Evolutionary conservation across 2,113 vertebrate species (phyloP).

Genomic region (Bubo blakistoni): DNA sequence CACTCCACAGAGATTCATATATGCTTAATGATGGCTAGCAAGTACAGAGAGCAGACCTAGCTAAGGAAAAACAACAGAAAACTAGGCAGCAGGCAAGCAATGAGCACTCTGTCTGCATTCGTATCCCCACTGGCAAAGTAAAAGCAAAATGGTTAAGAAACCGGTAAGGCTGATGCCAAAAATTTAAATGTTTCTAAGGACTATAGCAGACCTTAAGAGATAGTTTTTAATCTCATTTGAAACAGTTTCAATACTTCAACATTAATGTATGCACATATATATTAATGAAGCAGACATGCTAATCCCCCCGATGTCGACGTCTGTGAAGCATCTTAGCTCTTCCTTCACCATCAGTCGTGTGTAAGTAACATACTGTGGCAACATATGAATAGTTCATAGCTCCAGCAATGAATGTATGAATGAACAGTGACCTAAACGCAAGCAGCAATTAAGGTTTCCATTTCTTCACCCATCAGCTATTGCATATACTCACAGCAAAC

Average conservation of each 20-base stretch:
- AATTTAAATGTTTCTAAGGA: conserved; percentile 36
- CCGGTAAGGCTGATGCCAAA: background rate
- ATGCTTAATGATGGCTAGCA: conserved; percentile 56
- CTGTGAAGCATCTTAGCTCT: conserved; percentile 75
- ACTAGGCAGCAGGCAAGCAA: conserved; percentile 31
- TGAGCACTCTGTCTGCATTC: conserved; percentile 37
- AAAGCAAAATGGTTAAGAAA: conserved; percentile 40
- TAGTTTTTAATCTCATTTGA: conserved; percentile 51
- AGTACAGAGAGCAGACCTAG: conserved; percentile 52
- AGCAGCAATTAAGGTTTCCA: conserved; percentile 64
- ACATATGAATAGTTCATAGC: conserved; percentile 91
- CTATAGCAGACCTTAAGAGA: conserved; percentile 37
- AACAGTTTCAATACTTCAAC: conserved; percentile 66
- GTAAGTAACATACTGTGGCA: conserved; percentile 92
- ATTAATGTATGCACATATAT: conserved; percentile 83
- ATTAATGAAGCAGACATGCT: conserved; percentile 79
- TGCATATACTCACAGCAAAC: conserved; percentile 40
- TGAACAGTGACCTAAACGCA: conserved; percentile 68
- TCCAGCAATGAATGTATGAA: conserved; percentile 75
- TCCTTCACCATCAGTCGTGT: conserved; percentile 82
- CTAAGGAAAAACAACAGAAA: conserved; percentile 58
- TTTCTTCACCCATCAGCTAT: conserved; percentile 65
- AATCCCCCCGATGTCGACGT: conserved; percentile 69
- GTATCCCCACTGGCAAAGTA: conserved; percentile 41
- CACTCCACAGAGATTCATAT: conserved; percentile 47